Conservation (phyloP, 2,888 invertebrate species). For the Drosophila percnosoma region DNA sequence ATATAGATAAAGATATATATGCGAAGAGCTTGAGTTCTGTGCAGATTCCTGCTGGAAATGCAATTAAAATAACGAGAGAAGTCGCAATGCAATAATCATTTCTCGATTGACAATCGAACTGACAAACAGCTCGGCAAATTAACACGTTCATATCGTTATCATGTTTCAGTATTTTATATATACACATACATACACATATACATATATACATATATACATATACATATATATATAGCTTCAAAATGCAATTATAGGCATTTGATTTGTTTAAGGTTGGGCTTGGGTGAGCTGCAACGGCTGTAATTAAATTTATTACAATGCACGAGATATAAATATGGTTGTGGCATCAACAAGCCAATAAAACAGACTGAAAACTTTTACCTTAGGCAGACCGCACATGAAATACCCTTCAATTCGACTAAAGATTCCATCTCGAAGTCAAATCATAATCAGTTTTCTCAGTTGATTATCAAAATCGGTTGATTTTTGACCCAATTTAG, state of each 20-base stretch:
- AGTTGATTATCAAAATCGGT: neutral
- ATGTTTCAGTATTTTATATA: slow-evolving; percentile 27
- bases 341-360: neutral
- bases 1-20: neutral
- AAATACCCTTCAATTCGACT: neutral
- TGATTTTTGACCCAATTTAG: neutral
- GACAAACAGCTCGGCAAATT: slow-evolving; percentile 47
- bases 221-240: slow-evolving; percentile 5
- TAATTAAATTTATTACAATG: slow-evolving; percentile 51
- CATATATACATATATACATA: neutral
- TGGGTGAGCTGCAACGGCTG: slow-evolving; percentile 13
- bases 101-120: slow-evolving; percentile 55
- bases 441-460: neutral
- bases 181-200: neutral
- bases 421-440: neutral
- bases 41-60: slow-evolving; percentile 35
- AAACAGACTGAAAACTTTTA: neutral
- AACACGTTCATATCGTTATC: slow-evolving; percentile 48
- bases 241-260: slow-evolving; percentile 45
- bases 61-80: slow-evolving; percentile 61
- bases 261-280: slow-evolving; percentile 4
- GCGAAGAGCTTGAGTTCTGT: slow-evolving; percentile 17
- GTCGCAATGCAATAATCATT: slow-evolving; percentile 56
- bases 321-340: neutral
- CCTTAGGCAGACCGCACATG: neutral